These are phyloP conservation scores for Palloptera scutellata DNA, from an alignment of 2,888 invertebrate species.

Conservation along the genomic window DNA sequence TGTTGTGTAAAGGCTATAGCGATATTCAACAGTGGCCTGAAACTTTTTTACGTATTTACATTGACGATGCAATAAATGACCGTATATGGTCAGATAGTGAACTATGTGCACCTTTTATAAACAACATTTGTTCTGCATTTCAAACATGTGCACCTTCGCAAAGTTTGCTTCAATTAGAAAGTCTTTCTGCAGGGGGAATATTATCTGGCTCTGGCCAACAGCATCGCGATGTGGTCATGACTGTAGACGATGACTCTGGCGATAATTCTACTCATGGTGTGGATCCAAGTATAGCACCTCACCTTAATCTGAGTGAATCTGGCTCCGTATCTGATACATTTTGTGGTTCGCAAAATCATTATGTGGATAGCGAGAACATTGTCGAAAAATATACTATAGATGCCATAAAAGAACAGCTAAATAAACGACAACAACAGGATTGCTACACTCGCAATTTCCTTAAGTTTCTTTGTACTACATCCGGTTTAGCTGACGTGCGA, in stretches of 20 bases:
- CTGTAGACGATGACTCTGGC: conserved; percentile 67
- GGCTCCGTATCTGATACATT: conserved; percentile 64
- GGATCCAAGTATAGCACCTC: conserved; percentile 59
- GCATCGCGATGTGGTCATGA: conserved; percentile 46
- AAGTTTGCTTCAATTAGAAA: conserved; percentile 50
- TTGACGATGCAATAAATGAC: conserved; percentile 94
- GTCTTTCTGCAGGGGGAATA: conserved; percentile 11
- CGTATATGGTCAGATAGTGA: conserved; percentile 93
- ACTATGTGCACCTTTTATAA: conserved; percentile 89
- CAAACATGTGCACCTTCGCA: conserved; percentile 58
- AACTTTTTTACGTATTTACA: conserved; percentile 88
- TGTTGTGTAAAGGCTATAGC: conserved; percentile 81
- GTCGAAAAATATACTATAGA: conserved; percentile 82
- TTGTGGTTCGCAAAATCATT: conserved; percentile 68
- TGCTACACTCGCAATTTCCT: conserved; percentile 89
- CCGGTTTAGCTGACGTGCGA: conserved; percentile 82
- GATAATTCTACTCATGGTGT: conserved; percentile 61
- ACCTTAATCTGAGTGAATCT: conserved; percentile 54
- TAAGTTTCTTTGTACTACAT: conserved; percentile 82
- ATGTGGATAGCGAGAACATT: conserved; percentile 60
- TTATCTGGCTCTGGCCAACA: conserved; percentile 39
- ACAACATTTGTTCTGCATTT: conserved; percentile 78
- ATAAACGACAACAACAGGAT: conserved; percentile 84
- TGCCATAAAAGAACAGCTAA: conserved; percentile 86
- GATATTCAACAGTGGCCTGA: conserved; percentile 92